A percentile compares a stretch with the other conserved stretches of the same genome.
Evolutionary conservation across 2,888 invertebrate genomes (phyloP).

Genomic region (Pseudococcus longispinus): DNA sequence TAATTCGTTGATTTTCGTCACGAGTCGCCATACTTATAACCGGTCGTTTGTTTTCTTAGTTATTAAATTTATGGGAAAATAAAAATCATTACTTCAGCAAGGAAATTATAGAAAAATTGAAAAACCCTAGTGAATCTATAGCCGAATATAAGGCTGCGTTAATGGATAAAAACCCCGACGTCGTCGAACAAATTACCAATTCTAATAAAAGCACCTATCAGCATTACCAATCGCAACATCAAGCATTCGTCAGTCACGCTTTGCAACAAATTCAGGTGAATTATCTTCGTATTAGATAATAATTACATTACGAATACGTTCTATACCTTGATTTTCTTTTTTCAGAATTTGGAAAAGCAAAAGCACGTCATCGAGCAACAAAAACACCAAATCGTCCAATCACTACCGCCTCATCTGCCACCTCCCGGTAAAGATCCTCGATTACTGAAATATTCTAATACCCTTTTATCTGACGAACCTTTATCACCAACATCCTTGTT

Average conservation of each 20-base stretch:
- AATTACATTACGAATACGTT: neutral
- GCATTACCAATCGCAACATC: slow-evolving; percentile 91
- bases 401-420: slow-evolving; percentile 61
- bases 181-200: slow-evolving; percentile 78
- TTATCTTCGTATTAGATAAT: neutral
- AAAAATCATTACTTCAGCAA: slow-evolving; percentile 88
- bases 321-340: slow-evolving; percentile 5
- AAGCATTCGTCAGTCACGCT: slow-evolving; percentile 91
- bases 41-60: slow-evolving; percentile 62
- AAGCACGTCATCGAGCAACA: slow-evolving; percentile 72
- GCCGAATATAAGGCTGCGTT: slow-evolving; percentile 86
- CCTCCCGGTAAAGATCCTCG: slow-evolving; percentile 58
- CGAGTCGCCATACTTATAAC: slow-evolving; percentile 15
- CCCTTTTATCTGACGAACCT: neutral
- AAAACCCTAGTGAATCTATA: slow-evolving; percentile 86
- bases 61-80: slow-evolving; percentile 95
- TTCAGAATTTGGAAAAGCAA: slow-evolving; percentile 71
- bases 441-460: neutral
- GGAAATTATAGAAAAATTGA: slow-evolving; percentile 83
- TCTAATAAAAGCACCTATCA: slow-evolving; percentile 85
- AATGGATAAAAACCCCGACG: slow-evolving; percentile 79
- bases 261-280: slow-evolving; percentile 83
- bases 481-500: neutral
- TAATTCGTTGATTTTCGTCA: neutral
- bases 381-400: slow-evolving; percentile 60